Percentiles rank a stretch among this genome's conserved stretches.
phyloP scores from a whole-genome alignment of 2,888 invertebrate genomes.

The Orchestes rusci region DNA sequence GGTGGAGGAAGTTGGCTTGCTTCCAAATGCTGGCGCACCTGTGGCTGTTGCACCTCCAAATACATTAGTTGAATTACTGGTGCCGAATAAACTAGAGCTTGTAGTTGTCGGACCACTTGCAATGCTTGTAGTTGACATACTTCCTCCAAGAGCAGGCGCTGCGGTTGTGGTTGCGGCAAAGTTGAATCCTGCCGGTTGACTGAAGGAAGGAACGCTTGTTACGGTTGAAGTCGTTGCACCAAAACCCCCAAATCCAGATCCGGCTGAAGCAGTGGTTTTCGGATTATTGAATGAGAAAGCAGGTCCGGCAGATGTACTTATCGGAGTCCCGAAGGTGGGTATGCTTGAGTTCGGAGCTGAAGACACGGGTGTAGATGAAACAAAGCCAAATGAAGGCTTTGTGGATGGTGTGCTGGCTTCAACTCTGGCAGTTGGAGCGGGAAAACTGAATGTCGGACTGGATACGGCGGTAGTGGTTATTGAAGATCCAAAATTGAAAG shows the following conservation, averaged over 20 bases:
- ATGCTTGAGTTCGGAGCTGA: no score
- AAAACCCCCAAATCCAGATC: conserved; percentile 6
- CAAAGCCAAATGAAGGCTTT: no score
- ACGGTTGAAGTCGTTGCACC: conserved; percentile 6
- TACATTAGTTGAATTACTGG: background rate
- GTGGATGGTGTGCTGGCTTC: no score
- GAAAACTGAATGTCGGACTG: no score
- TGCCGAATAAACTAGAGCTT: conserved; percentile 5
- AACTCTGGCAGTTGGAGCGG: no score
- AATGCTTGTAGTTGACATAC: conserved; percentile 1
- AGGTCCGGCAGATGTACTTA: no score
- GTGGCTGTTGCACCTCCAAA: background rate
- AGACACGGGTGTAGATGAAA: no score
- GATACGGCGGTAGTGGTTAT: no score
- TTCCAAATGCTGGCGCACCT: background rate
- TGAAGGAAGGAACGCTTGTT: conserved; percentile 16
- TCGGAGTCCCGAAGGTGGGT: no score
- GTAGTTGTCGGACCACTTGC: background rate
- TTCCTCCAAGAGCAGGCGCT: conserved; percentile 6
- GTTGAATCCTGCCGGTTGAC: conserved; percentile 1
- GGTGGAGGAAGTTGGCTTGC: background rate
- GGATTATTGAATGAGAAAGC: no score
- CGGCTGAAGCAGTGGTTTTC: background rate
- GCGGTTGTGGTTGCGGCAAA: background rate
- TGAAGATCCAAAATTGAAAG: no score